Evolutionary conservation across 2,888 invertebrate species (phyloP).

Genomic region (Cephus runcator): DNA sequence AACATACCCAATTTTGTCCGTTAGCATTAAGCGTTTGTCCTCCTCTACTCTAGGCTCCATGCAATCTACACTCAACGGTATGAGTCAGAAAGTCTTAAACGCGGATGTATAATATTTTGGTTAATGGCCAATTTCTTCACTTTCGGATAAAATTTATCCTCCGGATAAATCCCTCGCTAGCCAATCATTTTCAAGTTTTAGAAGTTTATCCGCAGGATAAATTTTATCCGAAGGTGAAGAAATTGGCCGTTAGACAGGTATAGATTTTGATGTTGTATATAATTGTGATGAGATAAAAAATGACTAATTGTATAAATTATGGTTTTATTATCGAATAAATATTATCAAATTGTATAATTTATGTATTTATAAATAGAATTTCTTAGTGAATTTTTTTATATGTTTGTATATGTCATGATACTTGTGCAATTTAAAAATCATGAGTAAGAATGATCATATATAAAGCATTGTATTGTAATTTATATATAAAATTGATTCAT

Average conservation of each 20-base stretch:
- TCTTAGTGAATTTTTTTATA: background rate
- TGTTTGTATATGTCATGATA: background rate
- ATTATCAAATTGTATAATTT: background rate
- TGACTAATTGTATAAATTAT: background rate
- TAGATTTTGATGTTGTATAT: background rate
- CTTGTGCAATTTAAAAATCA: background rate
- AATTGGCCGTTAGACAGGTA: background rate
- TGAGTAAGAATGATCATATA: background rate
- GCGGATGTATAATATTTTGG: background rate
- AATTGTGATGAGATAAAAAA: background rate
- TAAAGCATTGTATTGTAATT: background rate
- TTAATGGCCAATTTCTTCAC: too few species aligned
- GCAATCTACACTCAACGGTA: too few species aligned
- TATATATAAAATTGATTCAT: conserved; percentile 10
- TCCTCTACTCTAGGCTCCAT: too few species aligned
- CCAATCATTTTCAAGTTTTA: too few species aligned
- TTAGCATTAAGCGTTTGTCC: too few species aligned
- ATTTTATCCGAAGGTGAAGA: too few species aligned
- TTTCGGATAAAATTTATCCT: too few species aligned
- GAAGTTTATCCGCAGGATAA: too few species aligned
- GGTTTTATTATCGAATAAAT: background rate
- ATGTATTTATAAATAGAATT: background rate
- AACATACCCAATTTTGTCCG: too few species aligned
- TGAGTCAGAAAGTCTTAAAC: background rate
- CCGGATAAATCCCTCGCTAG: too few species aligned